Base-by-base conservation (phyloP, 1,140 invertebrate species). In the Saxidomus purpurata region DNA sequence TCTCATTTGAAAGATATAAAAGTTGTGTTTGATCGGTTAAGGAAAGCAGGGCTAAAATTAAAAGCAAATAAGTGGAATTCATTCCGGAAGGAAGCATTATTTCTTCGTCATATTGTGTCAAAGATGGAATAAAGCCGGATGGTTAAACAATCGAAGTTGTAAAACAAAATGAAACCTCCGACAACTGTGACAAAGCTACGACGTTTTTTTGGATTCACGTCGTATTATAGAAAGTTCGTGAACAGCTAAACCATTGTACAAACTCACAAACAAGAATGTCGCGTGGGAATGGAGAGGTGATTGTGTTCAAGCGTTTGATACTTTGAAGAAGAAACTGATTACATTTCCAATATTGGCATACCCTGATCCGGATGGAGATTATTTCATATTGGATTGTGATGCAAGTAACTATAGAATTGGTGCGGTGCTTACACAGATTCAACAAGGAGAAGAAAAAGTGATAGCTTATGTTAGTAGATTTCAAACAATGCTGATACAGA, bases 381-480 rank as follows among this genome's bases (percentile, higher is more conserved):
- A 2, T 28, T 85, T 71, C 28, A 85, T 69, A 11, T 17, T 85
- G 0, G 82, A 85, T 47, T 71, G 82, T 28, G 82, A 85, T 55
- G 82, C 82, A 4, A 85, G 82, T 28, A 77, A 49, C 25, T 47
- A 9, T 85, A 38, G 63, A 31, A 85, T 85, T 31, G 63, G 82
- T 15, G 82, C 63, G 11, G 82, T 71, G 3, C 47, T 69, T 6
- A 47, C 82, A 47, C 82, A 85, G 31, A 52, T 47, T 4, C 82
- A 85, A 74, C 9, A 85, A 1, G 61, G 67, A 8, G 38, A 28
- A 49, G 81, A 84, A 69, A 67, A 61, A 52, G 87, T 88, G 55
- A 77, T 88, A 81, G 87, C 55, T 4, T 89, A 89, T 82, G 87
- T n/a, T 11, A 82, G 87, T 81, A 82, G 79, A 31, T 47, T 67